phyloP scores from a whole-genome alignment of 64 coral and sea anemone species.

The Montipora capricornis region DNA sequence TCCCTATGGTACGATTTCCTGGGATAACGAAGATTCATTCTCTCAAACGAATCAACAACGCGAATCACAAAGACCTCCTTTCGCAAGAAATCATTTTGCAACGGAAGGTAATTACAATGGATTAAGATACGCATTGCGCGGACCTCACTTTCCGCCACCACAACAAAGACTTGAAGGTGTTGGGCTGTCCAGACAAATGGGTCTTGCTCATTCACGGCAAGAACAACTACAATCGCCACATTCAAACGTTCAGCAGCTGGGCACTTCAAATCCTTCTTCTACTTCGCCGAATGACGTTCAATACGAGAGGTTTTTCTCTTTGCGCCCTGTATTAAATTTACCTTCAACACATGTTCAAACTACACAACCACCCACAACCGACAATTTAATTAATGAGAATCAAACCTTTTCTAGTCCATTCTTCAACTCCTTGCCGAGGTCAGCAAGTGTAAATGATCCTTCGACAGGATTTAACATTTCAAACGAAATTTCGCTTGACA shows the following conservation, averaged over 20 bases:
- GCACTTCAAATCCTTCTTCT: constrained; percentile 1
- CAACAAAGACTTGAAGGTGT: constrained; percentile 35
- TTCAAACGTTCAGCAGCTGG: not conserved
- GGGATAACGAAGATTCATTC: constrained; percentile 65
- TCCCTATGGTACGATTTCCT: constrained; percentile 82
- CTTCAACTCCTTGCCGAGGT: not conserved
- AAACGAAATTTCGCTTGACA: not conserved
- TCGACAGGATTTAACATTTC: not conserved
- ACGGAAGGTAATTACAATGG: not conserved
- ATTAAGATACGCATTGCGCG: constrained; percentile 22
- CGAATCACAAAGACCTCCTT: constrained; percentile 33
- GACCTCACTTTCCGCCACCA: constrained; percentile 31
- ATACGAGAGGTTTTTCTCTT: constrained; percentile 16
- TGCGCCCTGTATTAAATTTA: constrained; percentile 2
- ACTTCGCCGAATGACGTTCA: constrained; percentile 4
- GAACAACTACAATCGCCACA: not conserved
- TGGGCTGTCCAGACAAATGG: constrained; percentile 33
- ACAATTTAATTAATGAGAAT: not conserved
- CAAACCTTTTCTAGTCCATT: not conserved
- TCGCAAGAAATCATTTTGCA: not conserved
- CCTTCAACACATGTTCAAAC: constrained; percentile 1
- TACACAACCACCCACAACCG: not conserved
- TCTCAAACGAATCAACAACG: constrained; percentile 47
- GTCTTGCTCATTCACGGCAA: not conserved
- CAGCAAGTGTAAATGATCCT: constrained; percentile 10